phyloP scores from a whole-genome alignment of 2,888 invertebrate genomes.

The Diaperis boleti region DNA sequence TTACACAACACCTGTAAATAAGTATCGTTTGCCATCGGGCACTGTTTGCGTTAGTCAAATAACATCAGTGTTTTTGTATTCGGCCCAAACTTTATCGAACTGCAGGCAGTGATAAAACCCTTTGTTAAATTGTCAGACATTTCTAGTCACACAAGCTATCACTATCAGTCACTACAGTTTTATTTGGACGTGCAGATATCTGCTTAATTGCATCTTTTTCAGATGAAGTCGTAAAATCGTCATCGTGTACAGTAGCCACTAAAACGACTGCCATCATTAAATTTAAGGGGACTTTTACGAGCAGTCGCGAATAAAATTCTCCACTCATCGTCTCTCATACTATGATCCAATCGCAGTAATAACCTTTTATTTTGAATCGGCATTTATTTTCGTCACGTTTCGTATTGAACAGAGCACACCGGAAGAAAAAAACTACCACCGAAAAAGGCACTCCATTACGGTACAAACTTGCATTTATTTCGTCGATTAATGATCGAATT shows the following conservation, averaged over 20 bases:
- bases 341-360: constrained; percentile 33
- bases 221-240: constrained; percentile 32
- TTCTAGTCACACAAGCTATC: background rate
- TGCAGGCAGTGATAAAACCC: background rate
- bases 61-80: background rate
- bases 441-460: constrained; percentile 4
- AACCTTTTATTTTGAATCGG: constrained; percentile 38
- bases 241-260: constrained; percentile 27
- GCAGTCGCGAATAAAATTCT: constrained; percentile 32
- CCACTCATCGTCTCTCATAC: constrained; percentile 29
- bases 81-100: background rate
- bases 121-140: too few species aligned
- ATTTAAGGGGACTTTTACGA: constrained; percentile 38
- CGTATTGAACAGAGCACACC: constrained; percentile 31
- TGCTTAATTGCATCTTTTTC: constrained; percentile 21
- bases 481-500: background rate
- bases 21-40: background rate
- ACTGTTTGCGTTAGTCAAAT: background rate
- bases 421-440: constrained; percentile 4
- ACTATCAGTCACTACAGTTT: too few species aligned
- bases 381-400: constrained; percentile 40
- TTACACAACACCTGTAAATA: background rate
- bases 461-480: background rate
- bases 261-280: constrained; percentile 30
- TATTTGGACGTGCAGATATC: constrained; percentile 16